Percentiles rank a stretch among this genome's conserved stretches.
Evolutionary conservation across 2,797 vertebrate species (phyloP).

Genomic region (Phrynocephalus guinanensis): DNA sequence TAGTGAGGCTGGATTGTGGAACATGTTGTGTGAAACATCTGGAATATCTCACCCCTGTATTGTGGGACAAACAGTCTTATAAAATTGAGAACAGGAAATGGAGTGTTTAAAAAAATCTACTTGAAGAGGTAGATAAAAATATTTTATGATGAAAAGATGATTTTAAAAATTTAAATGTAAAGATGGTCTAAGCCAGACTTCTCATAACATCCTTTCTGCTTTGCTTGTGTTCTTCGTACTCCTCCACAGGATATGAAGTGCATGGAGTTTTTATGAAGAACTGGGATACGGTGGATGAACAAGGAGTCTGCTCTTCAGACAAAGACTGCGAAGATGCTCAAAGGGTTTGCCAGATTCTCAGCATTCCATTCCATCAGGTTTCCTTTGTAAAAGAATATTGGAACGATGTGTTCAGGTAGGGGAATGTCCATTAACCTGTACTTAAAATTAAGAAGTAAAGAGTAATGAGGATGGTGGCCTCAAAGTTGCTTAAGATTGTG

Average conservation of each 20-base stretch:
- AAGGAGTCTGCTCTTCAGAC: slow-evolving; percentile 84
- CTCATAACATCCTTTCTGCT: rapidly evolving
- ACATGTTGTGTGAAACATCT: not conserved
- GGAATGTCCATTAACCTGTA: rapidly evolving
- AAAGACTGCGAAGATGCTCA: slow-evolving; percentile 93
- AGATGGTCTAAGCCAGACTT: rapidly evolving
- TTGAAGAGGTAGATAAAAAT: not conserved
- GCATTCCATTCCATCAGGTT: slow-evolving; percentile 93
- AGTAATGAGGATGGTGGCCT: not conserved
- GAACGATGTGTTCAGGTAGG: slow-evolving; percentile 95
- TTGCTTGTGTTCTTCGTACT: not conserved
- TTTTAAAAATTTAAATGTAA: not conserved
- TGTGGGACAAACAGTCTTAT: too few species aligned
- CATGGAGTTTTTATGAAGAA: slow-evolving; percentile 97
- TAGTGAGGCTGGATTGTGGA: not conserved
- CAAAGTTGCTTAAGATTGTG: not conserved
- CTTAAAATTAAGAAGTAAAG: rapidly evolving
- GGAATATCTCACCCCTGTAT: not conserved
- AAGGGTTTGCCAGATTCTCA: slow-evolving; percentile 86
- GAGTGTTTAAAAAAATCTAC: rapidly evolving
- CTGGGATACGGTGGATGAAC: slow-evolving; percentile 93
- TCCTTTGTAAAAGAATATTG: slow-evolving; percentile 96
- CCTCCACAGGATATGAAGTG: slow-evolving; percentile 86
- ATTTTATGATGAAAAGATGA: not conserved
- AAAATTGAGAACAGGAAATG: not conserved